A percentile compares a stretch with the other conserved stretches of the same genome.
phyloP scores from a whole-genome alignment of 2,888 invertebrate genomes.

The Pheosia tremula region DNA sequence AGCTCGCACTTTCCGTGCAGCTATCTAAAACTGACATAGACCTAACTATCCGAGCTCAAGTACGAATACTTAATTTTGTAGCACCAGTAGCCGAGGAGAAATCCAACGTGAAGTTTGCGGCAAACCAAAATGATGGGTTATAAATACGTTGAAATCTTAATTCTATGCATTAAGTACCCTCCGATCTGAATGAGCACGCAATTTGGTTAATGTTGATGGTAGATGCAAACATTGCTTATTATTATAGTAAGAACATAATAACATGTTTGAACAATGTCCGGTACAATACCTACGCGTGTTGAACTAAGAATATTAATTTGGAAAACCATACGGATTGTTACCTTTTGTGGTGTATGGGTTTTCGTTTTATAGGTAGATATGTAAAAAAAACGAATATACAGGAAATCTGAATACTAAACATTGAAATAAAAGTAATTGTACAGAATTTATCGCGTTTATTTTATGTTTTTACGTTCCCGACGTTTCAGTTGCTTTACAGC shows the following conservation, averaged over 20 bases:
- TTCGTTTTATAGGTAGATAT: too few relatives aligned
- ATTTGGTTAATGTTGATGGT: conserved; percentile 41
- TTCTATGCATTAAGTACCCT: conserved; percentile 41
- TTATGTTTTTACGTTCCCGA: too few relatives aligned
- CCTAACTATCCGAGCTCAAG: neutral
- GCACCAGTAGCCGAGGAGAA: conserved; percentile 43
- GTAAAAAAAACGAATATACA: too few relatives aligned
- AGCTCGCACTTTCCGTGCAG: too few relatives aligned
- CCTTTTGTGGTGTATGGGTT: too few relatives aligned
- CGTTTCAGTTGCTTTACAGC: too few relatives aligned
- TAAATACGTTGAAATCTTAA: conserved; percentile 45
- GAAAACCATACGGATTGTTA: neutral
- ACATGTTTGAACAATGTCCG: conserved; percentile 12
- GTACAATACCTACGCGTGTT: neutral
- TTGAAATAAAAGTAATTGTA: too few relatives aligned
- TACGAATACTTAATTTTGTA: neutral
- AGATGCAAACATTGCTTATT: conserved; percentile 17
- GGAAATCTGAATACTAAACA: too few relatives aligned
- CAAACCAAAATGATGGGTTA: conserved; percentile 50
- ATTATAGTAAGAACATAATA: conserved; percentile 12
- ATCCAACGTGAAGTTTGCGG: conserved; percentile 39
- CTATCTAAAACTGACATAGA: too few relatives aligned
- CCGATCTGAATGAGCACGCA: conserved; percentile 33
- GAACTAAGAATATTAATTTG: neutral
- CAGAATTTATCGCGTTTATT: too few relatives aligned